phyloP scores from a whole-genome alignment of 2,888 invertebrate species.

The Aelia acuminata region DNA sequence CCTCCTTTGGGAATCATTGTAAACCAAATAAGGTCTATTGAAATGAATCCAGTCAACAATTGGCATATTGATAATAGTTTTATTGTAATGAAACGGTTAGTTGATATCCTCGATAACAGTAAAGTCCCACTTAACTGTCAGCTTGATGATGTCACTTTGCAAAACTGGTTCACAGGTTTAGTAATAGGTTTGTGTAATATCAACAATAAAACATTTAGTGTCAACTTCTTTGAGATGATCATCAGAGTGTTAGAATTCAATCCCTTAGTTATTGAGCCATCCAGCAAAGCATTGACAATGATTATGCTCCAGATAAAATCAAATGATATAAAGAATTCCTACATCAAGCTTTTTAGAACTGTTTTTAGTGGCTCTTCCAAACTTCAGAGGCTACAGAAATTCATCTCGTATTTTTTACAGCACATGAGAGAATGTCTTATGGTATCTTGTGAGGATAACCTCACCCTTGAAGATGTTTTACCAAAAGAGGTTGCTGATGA shows the following conservation, averaged over 20 bases:
- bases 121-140: slow-evolving; percentile 61
- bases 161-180: slow-evolving; percentile 63
- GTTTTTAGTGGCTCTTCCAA: slow-evolving; percentile 58
- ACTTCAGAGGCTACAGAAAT: slow-evolving; percentile 62
- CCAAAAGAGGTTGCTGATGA: slow-evolving; percentile 59
- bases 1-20: slow-evolving; percentile 61
- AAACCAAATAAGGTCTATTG: slow-evolving; percentile 61
- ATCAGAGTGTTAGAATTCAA: slow-evolving; percentile 61
- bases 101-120: slow-evolving; percentile 58
- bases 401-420: slow-evolving; percentile 58
- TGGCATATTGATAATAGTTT: slow-evolving; percentile 61
- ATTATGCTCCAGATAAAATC: slow-evolving; percentile 62
- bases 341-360: slow-evolving; percentile 47
- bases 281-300: slow-evolving; percentile 58
- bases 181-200: slow-evolving; percentile 63
- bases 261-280: slow-evolving; percentile 62
- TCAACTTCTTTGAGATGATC: slow-evolving; percentile 62
- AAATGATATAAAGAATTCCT: slow-evolving; percentile 18
- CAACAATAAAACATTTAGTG: slow-evolving; percentile 59
- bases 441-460: slow-evolving; percentile 51
- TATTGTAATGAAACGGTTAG: slow-evolving; percentile 16
- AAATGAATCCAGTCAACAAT: slow-evolving; percentile 61
- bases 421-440: slow-evolving; percentile 57
- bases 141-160: slow-evolving; percentile 59
- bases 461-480: slow-evolving; percentile 60